A percentile compares a stretch with the other conserved stretches of the same genome.
Conservation (phyloP, 2,888 invertebrate species). For the Acanthopleura granulata region DNA sequence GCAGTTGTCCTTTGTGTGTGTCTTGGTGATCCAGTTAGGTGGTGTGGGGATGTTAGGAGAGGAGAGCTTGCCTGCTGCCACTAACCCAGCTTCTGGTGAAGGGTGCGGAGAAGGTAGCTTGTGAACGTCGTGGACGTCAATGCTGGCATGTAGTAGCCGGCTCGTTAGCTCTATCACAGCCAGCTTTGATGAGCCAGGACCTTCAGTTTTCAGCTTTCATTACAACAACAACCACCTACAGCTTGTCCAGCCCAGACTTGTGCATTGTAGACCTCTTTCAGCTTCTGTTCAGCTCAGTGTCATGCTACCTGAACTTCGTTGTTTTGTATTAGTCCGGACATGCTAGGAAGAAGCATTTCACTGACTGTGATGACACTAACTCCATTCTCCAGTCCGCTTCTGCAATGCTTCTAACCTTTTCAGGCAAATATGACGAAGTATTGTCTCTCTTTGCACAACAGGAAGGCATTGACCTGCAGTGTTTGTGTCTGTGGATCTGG, state of each 20-base stretch:
- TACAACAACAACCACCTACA: no score
- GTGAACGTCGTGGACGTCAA: constrained; percentile 74
- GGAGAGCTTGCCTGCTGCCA: not conserved
- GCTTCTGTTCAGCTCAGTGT: no score
- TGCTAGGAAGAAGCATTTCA: no score
- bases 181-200: constrained; percentile 91
- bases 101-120: not conserved
- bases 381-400: no score
- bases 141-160: constrained; percentile 84
- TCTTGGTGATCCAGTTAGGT: no score
- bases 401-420: not conserved
- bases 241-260: not conserved
- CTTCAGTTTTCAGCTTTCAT: not conserved
- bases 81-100: constrained; percentile 1
- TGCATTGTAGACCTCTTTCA: not conserved
- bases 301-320: no score
- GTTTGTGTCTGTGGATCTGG: not conserved
- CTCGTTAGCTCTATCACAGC: constrained; percentile 83
- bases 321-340: no score
- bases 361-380: no score
- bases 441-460: no score
- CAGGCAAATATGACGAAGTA: not conserved
- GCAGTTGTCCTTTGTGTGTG: no score
- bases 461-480: no score
- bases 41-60: not conserved